Percentiles rank a stretch among this genome's conserved stretches.
Conservation (phyloP, 2,888 invertebrate species). For the Vanessa cardui region DNA sequence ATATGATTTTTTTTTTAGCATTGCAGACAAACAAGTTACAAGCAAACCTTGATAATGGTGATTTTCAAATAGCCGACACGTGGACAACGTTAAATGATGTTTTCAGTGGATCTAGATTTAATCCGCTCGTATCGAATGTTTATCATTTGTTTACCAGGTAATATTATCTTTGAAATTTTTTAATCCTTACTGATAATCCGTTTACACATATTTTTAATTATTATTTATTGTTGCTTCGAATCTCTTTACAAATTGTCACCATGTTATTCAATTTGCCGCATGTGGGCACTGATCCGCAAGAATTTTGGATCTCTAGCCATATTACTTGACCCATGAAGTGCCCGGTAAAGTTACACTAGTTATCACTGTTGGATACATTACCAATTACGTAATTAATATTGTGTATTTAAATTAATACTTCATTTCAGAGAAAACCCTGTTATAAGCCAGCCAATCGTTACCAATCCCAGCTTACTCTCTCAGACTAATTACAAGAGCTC, state of each 20-base stretch:
- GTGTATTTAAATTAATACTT: background rate
- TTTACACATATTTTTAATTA: too few relatives aligned
- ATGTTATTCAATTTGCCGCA: too few relatives aligned
- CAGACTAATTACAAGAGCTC: background rate
- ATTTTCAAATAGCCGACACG: background rate
- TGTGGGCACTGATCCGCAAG: too few relatives aligned
- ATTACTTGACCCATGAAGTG: too few relatives aligned
- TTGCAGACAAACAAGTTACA: background rate
- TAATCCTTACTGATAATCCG: too few relatives aligned
- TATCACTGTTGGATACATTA: too few relatives aligned
- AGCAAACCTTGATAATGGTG: background rate
- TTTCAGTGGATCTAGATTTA: background rate
- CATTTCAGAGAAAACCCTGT: background rate
- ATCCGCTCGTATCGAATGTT: background rate
- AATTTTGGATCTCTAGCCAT: too few relatives aligned
- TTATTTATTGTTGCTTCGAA: too few relatives aligned
- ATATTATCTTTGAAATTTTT: too few relatives aligned
- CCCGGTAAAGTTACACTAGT: too few relatives aligned
- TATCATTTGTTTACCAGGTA: constrained; percentile 8
- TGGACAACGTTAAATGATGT: background rate
- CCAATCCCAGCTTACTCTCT: background rate
- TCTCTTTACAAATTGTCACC: too few relatives aligned
- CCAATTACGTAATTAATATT: too few relatives aligned
- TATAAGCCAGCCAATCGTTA: background rate
- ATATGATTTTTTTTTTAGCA: background rate